Conservation (phyloP, 2,797 vertebrate species). For the Macrochelys suwanniensis region DNA sequence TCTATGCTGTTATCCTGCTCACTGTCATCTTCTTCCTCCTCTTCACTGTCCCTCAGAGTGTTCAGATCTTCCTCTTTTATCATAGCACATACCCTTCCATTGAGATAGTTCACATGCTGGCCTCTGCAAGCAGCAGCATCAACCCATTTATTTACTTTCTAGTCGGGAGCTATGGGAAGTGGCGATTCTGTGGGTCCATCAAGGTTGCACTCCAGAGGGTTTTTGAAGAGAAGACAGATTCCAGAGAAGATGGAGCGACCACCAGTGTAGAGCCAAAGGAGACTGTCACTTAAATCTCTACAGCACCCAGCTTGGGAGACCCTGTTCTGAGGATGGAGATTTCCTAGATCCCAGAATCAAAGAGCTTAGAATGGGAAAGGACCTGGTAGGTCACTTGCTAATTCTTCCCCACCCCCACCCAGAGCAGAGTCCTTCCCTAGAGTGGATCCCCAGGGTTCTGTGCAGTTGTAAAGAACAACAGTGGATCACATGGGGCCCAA, state of each 20-base stretch:
- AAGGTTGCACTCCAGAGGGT: accelerated
- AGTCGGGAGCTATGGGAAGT: conserved; percentile 5
- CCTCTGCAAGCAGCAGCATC: neutral
- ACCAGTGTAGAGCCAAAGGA: neutral
- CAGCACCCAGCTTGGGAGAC: neutral
- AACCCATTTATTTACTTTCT: conserved; percentile 55
- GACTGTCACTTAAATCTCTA: neutral
- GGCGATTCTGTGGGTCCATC: accelerated
- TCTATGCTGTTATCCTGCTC: neutral
- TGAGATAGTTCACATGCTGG: neutral
- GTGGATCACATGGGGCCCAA: neutral
- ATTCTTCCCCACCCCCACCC: too few species aligned
- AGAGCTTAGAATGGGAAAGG: too few species aligned
- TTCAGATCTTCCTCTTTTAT: neutral
- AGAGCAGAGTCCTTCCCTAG: too few species aligned
- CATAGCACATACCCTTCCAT: accelerated
- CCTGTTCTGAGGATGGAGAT: neutral
- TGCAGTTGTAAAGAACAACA: neutral
- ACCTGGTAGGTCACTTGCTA: too few species aligned
- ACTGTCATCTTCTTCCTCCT: neutral
- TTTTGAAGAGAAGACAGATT: neutral
- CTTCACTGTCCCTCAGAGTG: neutral
- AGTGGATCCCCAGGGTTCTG: neutral
- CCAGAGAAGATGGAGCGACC: neutral
- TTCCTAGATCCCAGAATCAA: neutral